Evolutionary conservation across 2,797 vertebrate species (phyloP), one percentile per base, ranked within the genome.

Genomic region (Coracias cyanogaster): DNA sequence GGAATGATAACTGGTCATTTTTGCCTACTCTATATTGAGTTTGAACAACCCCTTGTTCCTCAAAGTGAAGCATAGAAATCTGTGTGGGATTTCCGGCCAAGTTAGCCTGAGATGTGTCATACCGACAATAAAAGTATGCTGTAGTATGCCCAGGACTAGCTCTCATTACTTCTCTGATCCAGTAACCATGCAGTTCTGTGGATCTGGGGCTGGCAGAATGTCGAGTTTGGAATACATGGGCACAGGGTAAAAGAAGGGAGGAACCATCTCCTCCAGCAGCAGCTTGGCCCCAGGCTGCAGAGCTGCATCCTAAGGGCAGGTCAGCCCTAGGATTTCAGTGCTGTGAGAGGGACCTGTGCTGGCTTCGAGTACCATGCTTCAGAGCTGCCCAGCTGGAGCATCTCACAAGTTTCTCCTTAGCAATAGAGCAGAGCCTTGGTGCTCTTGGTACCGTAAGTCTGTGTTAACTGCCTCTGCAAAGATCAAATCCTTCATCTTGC

Each of bases 311-410:
- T 16, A 8, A 70, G 29, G 24, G 18, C 60, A 55, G 10, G 7
- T 61, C 29, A 80, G 26, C 15, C 28, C 35, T 54, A 17, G n/a
- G 72, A 17, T 71, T 93, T 71, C 52, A 35, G 55, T 9, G 52
- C 39, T 64, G 28, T 19, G 43, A 26, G 17, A 22, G 35, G 21
- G 12, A 37, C 18, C 15, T 15, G 22, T 1, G 2, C 20, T 26
- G 35, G n/a, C 49, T 57, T 72, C 58, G 61, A 33, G 41, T 19
- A 54, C 6, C 10, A 9, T 0, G 0, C 6, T 64, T 69, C 0
- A 1, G 26, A 78, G 54, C 54, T 52, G 16, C 52, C 29, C 48
- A 55, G 8, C 21, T 52, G 77, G 35, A 71, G 35, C 48, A 80
- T 29, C 14, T 66, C 15, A 1, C 28, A 7, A 8, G 8, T 17